Evolutionary conservation across 2,113 vertebrate genomes (phyloP).

Genomic region (Cyphomyrus plagiostoma): DNA sequence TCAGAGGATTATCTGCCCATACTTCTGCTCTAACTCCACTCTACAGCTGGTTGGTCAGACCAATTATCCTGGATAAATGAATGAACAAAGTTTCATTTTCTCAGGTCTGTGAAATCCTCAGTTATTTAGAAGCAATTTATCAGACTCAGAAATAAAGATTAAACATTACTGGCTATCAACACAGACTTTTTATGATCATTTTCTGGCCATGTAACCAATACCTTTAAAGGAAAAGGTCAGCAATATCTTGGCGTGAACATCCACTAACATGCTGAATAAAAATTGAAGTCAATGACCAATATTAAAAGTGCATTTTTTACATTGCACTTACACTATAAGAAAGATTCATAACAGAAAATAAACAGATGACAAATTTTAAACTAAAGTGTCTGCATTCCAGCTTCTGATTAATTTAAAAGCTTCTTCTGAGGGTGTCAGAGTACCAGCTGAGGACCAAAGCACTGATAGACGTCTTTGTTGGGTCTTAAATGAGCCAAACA

Average conservation of each 20-base stretch:
- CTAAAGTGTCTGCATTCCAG: not conserved
- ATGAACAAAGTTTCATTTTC: slow-evolving; percentile 32
- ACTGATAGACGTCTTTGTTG: not conserved
- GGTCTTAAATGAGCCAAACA: not conserved
- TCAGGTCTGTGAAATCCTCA: slow-evolving; percentile 21
- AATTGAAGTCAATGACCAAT: not conserved
- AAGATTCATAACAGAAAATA: not conserved
- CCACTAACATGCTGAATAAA: not conserved
- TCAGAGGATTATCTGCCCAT: not conserved
- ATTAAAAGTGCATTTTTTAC: not conserved
- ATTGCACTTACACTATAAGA: not conserved
- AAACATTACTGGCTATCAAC: not conserved
- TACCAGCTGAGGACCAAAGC: not conserved
- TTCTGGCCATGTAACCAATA: not conserved
- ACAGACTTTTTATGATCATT: not conserved
- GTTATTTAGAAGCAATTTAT: slow-evolving; percentile 20
- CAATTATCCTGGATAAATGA: slow-evolving; percentile 31
- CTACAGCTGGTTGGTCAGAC: slow-evolving; percentile 33
- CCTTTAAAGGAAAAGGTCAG: not conserved
- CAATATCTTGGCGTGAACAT: not conserved
- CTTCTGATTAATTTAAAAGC: not conserved
- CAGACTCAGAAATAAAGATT: slow-evolving; percentile 16
- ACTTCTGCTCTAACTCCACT: slow-evolving; percentile 25
- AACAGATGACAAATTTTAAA: not conserved
- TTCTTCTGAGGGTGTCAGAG: not conserved